A percentile compares a stretch with the other conserved stretches of the same genome.
Conservation (phyloP, 2,797 vertebrate genomes). For the Moxostoma hubbsi region DNA sequence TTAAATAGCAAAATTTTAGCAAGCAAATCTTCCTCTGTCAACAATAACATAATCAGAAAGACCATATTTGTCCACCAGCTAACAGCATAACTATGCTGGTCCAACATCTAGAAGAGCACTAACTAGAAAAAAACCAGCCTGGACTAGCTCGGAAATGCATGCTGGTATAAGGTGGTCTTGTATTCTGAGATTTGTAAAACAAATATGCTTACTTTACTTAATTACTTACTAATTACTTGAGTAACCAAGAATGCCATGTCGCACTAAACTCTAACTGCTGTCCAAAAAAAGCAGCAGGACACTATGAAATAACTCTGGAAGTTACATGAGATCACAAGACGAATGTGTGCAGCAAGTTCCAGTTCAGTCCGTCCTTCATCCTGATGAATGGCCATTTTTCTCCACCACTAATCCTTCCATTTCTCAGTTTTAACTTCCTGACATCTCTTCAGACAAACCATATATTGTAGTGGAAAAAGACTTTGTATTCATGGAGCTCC, state of each 20-base stretch:
- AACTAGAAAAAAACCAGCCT: too few species aligned
- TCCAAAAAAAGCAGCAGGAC: slow-evolving; percentile 29
- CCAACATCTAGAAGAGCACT: too few species aligned
- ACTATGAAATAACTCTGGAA: neutral
- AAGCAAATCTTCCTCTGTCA: too few species aligned
- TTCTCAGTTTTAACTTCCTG: slow-evolving; percentile 60
- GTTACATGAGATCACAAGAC: slow-evolving; percentile 33
- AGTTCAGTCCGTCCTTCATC: slow-evolving; percentile 19
- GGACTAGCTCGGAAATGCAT: too few species aligned
- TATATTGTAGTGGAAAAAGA: slow-evolving; percentile 67
- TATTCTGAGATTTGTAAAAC: neutral
- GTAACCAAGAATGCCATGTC: slow-evolving; percentile 9
- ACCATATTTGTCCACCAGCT: too few species aligned
- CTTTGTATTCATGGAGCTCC: slow-evolving; percentile 52
- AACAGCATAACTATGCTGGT: too few species aligned
- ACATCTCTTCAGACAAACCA: too few species aligned
- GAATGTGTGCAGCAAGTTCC: slow-evolving; percentile 6
- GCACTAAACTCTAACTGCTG: slow-evolving; percentile 3
- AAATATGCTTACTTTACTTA: neutral
- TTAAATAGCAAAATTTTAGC: too few species aligned
- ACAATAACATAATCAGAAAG: too few species aligned
- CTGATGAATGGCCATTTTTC: slow-evolving; percentile 21
- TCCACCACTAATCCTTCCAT: slow-evolving; percentile 59
- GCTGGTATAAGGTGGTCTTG: too few species aligned
- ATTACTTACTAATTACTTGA: too few species aligned